Conservation (phyloP, 2,888 invertebrate genomes). For the Spilarctia lutea region DNA sequence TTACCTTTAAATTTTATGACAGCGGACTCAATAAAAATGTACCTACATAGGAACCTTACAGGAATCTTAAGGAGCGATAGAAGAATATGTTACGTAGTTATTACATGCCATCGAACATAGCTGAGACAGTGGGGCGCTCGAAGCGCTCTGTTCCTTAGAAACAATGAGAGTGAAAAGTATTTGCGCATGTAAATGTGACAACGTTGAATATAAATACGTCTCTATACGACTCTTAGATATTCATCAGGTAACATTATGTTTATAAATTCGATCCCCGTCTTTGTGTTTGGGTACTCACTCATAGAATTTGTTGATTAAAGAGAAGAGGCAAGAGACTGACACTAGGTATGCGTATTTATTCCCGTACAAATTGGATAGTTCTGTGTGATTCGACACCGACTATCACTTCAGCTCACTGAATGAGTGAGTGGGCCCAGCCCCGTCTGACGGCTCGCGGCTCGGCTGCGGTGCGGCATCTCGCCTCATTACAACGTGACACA, state of each 20-base stretch:
- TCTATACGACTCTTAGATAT: not conserved
- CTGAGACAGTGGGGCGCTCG: not conserved
- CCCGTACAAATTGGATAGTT: not conserved
- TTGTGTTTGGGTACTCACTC: not conserved
- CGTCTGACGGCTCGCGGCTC: not conserved
- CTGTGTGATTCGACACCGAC: not conserved
- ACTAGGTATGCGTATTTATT: not conserved
- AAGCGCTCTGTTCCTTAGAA: not conserved
- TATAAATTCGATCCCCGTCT: not conserved
- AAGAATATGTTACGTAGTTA: not conserved
- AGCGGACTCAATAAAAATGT: not conserved
- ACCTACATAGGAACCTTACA: not conserved
- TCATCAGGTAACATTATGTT: not conserved
- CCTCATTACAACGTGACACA: not conserved
- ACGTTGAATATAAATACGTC: not conserved
- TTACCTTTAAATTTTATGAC: not conserved
- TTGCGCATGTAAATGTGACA: not conserved
- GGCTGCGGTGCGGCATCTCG: not conserved
- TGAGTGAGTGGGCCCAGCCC: not conserved
- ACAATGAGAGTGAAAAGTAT: not conserved
- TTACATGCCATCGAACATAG: not conserved
- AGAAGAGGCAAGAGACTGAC: not conserved
- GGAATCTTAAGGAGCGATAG: not conserved
- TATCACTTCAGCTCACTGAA: not conserved
- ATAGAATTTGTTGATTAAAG: not conserved